These are phyloP conservation scores for Chrysodeixis includens DNA, from an alignment of 2,888 invertebrate genomes.

Conservation along the genomic window DNA sequence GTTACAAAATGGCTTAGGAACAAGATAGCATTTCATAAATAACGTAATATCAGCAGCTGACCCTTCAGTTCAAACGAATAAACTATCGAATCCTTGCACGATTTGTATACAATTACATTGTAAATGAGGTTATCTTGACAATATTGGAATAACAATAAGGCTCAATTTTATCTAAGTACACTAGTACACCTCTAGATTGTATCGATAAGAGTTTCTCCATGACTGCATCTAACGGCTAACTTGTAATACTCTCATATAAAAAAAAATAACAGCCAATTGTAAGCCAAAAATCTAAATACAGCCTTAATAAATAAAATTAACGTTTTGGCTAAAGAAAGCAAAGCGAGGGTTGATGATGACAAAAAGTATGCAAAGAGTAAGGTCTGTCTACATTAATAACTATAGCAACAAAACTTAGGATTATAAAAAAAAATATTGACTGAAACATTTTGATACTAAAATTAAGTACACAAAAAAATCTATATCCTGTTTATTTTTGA, in stretches of 20 bases:
- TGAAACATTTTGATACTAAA: too few relatives aligned
- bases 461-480: too few relatives aligned
- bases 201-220: background rate
- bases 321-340: too few relatives aligned
- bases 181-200: background rate
- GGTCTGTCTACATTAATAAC: too few relatives aligned
- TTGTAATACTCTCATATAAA: background rate
- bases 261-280: background rate
- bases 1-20: background rate
- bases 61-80: constrained; percentile 29
- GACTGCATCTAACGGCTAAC: background rate
- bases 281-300: too few relatives aligned
- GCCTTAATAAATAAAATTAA: too few relatives aligned
- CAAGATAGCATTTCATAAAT: constrained; percentile 2
- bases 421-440: too few relatives aligned
- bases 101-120: constrained; percentile 57
- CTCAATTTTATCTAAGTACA: background rate
- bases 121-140: constrained; percentile 60
- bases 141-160: background rate
- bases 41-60: constrained; percentile 35
- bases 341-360: too few relatives aligned
- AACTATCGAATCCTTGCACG: constrained; percentile 40
- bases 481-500: too few relatives aligned
- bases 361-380: too few relatives aligned
- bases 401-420: too few relatives aligned